Conservation (phyloP, 1,140 invertebrate genomes). For the Wiebesia pumilae region DNA sequence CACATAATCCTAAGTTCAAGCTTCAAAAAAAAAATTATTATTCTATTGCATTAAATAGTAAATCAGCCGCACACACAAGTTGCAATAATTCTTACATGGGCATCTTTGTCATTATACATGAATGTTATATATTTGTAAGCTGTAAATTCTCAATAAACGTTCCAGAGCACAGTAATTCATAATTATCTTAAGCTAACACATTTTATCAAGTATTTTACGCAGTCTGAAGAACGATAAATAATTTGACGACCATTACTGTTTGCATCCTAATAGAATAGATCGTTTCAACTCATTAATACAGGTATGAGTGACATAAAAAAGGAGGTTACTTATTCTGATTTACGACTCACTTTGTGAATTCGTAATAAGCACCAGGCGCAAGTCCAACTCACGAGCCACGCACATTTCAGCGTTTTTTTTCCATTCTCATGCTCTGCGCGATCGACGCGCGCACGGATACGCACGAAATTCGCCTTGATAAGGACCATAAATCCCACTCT, state of each 20-base stretch:
- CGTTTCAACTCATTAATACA: not conserved
- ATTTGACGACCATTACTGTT: not conserved
- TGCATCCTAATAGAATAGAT: not conserved
- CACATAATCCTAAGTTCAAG: not conserved
- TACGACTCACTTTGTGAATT: not conserved
- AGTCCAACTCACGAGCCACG: not conserved
- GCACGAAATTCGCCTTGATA: conserved; percentile 2
- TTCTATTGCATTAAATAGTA: not conserved
- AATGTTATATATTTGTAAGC: not conserved
- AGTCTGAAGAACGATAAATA: not conserved
- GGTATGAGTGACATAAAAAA: not conserved
- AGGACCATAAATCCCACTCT: not conserved
- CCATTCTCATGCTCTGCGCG: not conserved
- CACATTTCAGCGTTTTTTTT: not conserved
- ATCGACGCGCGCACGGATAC: not conserved
- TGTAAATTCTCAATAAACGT: not conserved
- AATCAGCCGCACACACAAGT: not conserved
- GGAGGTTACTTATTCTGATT: conserved; percentile 3
- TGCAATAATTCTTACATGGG: not conserved
- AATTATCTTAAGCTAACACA: not conserved
- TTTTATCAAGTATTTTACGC: not conserved
- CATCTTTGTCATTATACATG: not conserved
- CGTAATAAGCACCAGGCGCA: not conserved
- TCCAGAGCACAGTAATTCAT: not conserved
- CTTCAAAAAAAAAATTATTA: not conserved